A percentile compares a stretch with the other conserved stretches of the same genome.
phyloP scores from a whole-genome alignment of 92 coral and sea anemone species.

The Epizoanthus ramosus region DNA sequence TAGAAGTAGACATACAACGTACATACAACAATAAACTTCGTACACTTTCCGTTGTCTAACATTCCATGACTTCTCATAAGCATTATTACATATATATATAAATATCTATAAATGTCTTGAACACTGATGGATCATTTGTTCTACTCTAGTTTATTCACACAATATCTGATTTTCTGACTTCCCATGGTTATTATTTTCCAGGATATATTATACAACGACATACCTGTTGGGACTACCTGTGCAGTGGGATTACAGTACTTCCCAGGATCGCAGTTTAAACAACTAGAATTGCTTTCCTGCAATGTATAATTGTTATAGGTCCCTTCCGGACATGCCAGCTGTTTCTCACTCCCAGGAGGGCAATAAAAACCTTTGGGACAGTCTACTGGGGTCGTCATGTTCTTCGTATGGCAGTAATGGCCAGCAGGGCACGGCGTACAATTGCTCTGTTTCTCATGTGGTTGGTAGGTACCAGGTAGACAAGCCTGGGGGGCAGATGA shows the following conservation, averaged over 20 bases:
- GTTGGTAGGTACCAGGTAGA: constrained; percentile 87
- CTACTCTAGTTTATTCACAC: too few relatives aligned
- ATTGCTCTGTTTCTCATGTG: constrained; percentile 76
- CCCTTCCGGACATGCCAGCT: constrained; percentile 89
- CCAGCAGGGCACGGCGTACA: constrained; percentile 89
- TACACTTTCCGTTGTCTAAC: too few relatives aligned
- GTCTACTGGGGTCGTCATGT: constrained; percentile 63
- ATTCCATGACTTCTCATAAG: too few relatives aligned
- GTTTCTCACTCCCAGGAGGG: constrained; percentile 92
- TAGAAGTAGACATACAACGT: too few relatives aligned
- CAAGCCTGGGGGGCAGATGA: constrained; percentile 93
- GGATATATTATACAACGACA: background rate
- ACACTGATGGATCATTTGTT: too few relatives aligned
- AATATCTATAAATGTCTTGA: too few relatives aligned
- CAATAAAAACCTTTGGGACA: constrained; percentile 90
- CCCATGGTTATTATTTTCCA: too few relatives aligned
- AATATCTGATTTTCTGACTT: too few relatives aligned
- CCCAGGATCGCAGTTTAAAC: constrained; percentile 79
- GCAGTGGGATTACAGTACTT: constrained; percentile 95
- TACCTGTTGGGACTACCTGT: constrained; percentile 85
- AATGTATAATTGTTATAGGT: constrained; percentile 84
- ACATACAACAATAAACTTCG: too few relatives aligned
- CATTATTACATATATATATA: too few relatives aligned
- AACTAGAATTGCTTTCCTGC: constrained; percentile 84
- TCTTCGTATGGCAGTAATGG: constrained; percentile 84